A percentile compares a stretch with the other conserved stretches of the same genome.
Conservation (phyloP, 2,888 invertebrate species). For the Sinelater perroti region DNA sequence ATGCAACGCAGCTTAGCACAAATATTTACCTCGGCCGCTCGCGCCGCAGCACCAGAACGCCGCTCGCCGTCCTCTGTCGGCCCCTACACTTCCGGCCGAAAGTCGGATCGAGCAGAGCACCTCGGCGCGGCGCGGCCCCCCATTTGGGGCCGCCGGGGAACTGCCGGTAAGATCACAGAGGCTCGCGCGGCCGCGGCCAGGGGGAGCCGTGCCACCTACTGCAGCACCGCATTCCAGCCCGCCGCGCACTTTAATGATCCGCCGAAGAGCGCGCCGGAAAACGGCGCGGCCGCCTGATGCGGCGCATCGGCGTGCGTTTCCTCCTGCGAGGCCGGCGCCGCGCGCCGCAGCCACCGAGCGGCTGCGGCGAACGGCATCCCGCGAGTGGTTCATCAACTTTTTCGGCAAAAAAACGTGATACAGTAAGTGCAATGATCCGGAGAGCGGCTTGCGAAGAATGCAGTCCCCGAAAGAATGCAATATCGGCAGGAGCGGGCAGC, state of each 20-base stretch:
- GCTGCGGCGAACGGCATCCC: conserved; percentile 32
- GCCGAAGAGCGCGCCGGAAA: background rate
- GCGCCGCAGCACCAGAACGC: conserved; percentile 42
- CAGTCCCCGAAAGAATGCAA: conserved; percentile 56
- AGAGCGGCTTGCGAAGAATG: conserved; percentile 55
- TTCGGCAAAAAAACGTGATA: conserved; percentile 50
- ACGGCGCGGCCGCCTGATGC: background rate
- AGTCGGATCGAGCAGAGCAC: no score
- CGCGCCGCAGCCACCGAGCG: background rate
- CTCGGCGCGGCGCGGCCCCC: background rate
- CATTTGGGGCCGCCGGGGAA: no score
- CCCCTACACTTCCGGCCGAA: no score
- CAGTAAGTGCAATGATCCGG: conserved; percentile 54
- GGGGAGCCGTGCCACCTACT: conserved; percentile 32
- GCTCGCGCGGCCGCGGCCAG: conserved; percentile 19
- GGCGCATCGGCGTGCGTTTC: no score
- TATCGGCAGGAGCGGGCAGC: conserved; percentile 49
- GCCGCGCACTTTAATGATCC: conserved; percentile 38
- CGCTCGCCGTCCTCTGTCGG: conserved; percentile 35
- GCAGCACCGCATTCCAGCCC: conserved; percentile 37
- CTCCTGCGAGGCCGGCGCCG: background rate
- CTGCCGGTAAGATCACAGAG: conserved; percentile 58
- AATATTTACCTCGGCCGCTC: conserved; percentile 46
- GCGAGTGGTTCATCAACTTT: conserved; percentile 51
- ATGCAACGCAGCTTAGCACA: conserved; percentile 46